Base-by-base conservation (phyloP, 2,888 invertebrate species). In the Leptothorax acervorum region DNA sequence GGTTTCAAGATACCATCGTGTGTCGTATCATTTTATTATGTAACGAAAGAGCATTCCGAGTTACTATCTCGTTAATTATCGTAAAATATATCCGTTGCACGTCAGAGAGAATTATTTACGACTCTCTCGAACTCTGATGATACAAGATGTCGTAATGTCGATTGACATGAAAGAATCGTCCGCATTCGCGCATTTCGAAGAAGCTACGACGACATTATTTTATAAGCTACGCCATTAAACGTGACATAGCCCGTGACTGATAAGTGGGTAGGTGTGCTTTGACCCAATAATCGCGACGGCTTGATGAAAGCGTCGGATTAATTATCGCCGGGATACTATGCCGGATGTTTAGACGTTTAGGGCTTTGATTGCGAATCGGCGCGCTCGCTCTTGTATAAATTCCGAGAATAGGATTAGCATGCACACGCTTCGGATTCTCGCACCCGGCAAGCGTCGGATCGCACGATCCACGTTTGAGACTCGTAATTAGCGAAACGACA, bases 271-370 rank as follows among this genome's bases (percentile, higher is more conserved):
- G 18, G 66, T 45, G 76, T 53, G 83, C 84, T 89, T 86, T 87
- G 87, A 89, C 82, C 84, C 65, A 82, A 65, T 88, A 82, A 86
- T 89, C 86, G 53, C 62, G 28, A 35, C 60, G 28, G 62, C 57
- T 62, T 70, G 83, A 66, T 31, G 83, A 82, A 83, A 62, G 86
- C 84, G 62, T 75, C 74, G 74, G 85, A 86, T 90, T 90, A 86
- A 89, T 90, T 90, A 88, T 85, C 86, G 66, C 31, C 57, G 39
- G 53, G 60, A 82, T 76, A 73, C 48, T 28, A 28, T 65, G 28
- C 84, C 86, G 87, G 88, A 88, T 90, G 89, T 90, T 90, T 89
- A 85, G 71, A 76, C 84, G 53, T 63, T 88, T 83, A 88, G 81
- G 85, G 35, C 51, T 66, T 82, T 81, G 79, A 86, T 88, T 79